Base-by-base conservation (phyloP, 2,888 invertebrate species). In the Chrysina gloriosa region DNA sequence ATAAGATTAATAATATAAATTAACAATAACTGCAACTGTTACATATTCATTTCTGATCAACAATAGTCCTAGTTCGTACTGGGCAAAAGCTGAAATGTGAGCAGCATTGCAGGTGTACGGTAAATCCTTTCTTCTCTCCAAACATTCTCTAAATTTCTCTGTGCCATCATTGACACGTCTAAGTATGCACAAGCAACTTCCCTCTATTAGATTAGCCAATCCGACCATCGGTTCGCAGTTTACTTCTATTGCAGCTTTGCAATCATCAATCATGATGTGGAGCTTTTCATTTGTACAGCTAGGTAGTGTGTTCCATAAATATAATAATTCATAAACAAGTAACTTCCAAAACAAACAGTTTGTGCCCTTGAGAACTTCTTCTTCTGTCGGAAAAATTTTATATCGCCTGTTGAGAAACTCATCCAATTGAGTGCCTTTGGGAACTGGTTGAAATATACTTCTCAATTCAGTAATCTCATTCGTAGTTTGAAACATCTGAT, bases 241-340 rank as follows among this genome's bases (percentile, higher is more conserved):
- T 52, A 74, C 75, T 6, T 76, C 72, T 42, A 77, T 76, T 21
- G 70, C 65, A 25, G 42, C 45, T 27, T 61, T 29, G 61, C 75
- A 75, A 64, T 72, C 73, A 66, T 76, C 69, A 67, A 85, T 77
- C 52, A 88, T 85, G 19, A 68, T 73, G 11, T 76, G 71, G 11
- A 86, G 75, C 16, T 82, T 78, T 31, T 82, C 80, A 0, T 66
- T 63, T 36, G 77, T 86, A 80, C 85, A 89, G 71, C 85, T 88
- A 21, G 89, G 86, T 72, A 91, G 79, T 7, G 89, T 87, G 75
- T 89, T 90, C 90, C 91, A 91, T 50, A 91, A 80, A 75, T 89
- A 91, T 31, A 91, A 82, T 78, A 90, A 83, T 79, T 91, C 91
- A 75, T 88, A 88, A 16, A 87, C 84, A 54, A 89, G 83, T 65